Base-by-base conservation (phyloP, 2,113 vertebrate species). In the Forbesichthys papilliferus region DNA sequence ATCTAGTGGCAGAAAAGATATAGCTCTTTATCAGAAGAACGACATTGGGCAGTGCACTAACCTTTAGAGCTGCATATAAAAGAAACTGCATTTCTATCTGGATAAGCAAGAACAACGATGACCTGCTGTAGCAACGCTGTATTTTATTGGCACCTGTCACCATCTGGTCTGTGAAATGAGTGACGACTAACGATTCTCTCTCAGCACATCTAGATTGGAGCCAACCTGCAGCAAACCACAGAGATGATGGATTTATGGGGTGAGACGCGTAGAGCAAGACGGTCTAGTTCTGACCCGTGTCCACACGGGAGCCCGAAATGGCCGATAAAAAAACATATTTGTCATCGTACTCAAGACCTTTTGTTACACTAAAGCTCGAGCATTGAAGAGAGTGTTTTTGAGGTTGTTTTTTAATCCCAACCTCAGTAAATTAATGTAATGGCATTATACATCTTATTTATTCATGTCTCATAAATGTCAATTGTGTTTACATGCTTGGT, bases 111-210 rank as follows among this genome's bases (percentile, higher is more conserved):
- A 42, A 6, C 4, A 42, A 42, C 1, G 36, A 42, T 42, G 36
- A 42, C 36, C 36, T 42, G 36, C 36, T 42, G 36, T 7, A 67
- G 55, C 54, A 78, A 20, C 20, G 20, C 20, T 20, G 27, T 72
- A 56, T 69, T 71, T 84, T 67, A 61, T 68, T 42, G 71, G 81
- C 83, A 88, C 80, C 83, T 79, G 84, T 86, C 81, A 72, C 65
- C 74, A 70, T 82, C 76, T 84, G 81, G 62, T 60, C 13, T 11
- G 0, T 52, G 64, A 69, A 73, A 79, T 80, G 34, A 55, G 60
- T 33, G 76, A 77, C 34, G 67, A 82, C 80, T 79, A 78, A 81
- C 53, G 8, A 4, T 9, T 71, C 65, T 71, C 72, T 62, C 66
- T 80, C 64, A 61, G 33, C 60, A 14, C 78, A 49, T 79, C 71